These are phyloP conservation scores for Baronia brevicornis DNA, from an alignment of 2,888 invertebrate species.

Conservation along the genomic window DNA sequence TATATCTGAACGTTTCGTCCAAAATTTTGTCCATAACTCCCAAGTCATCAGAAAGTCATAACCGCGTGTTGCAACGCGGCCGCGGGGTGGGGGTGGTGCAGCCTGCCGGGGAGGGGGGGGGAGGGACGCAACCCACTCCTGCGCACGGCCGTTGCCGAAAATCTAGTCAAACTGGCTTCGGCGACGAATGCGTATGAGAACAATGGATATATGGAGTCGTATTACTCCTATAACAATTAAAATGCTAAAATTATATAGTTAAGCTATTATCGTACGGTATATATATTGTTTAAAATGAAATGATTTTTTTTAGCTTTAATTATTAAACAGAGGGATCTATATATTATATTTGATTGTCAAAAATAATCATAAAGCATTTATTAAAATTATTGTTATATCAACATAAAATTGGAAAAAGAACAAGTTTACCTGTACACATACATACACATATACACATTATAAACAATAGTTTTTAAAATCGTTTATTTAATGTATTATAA, in stretches of 20 bases:
- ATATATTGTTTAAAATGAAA: too few species aligned
- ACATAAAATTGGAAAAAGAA: too few species aligned
- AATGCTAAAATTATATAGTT: too few species aligned
- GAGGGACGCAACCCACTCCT: slow-evolving; percentile 24
- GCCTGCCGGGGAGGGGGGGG: slow-evolving; percentile 17
- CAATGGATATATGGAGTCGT: slow-evolving; percentile 31
- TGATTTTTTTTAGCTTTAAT: too few species aligned
- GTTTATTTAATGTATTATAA: too few species aligned
- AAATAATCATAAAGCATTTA: too few species aligned
- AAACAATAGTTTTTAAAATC: too few species aligned
- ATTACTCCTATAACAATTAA: slow-evolving; percentile 5
- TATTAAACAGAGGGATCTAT: too few species aligned
- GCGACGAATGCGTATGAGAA: slow-evolving; percentile 50
- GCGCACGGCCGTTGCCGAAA: slow-evolving; percentile 55
- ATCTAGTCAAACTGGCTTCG: slow-evolving; percentile 74
- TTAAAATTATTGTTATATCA: too few species aligned
- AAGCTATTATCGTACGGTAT: neutral
- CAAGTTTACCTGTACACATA: too few species aligned
- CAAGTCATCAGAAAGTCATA: slow-evolving; percentile 55
- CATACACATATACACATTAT: too few species aligned
- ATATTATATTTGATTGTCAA: too few species aligned
- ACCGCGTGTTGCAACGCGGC: slow-evolving; percentile 32
- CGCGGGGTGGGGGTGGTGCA: slow-evolving; percentile 24
- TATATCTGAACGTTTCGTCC: slow-evolving; percentile 16
- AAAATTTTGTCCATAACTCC: slow-evolving; percentile 23